phyloP scores from a whole-genome alignment of 1,140 invertebrate species.

The Polypedilum pembai region DNA sequence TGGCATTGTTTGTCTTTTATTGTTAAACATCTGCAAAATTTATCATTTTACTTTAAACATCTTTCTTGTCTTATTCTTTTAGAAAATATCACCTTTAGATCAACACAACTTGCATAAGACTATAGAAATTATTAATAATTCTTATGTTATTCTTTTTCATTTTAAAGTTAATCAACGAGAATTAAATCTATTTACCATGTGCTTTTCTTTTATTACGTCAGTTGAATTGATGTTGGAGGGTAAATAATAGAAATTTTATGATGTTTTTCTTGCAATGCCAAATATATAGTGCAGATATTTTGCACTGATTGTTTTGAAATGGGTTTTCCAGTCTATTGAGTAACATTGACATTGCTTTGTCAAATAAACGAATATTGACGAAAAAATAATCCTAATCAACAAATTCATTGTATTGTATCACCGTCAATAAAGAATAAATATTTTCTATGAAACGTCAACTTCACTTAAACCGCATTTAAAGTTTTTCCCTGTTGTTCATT shows the following conservation, averaged over 20 bases:
- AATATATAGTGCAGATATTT: not conserved
- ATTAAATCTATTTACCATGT: too few species aligned
- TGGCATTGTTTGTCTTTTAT: too few species aligned
- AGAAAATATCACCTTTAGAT: too few species aligned
- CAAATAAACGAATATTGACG: not conserved
- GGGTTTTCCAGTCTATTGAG: not conserved
- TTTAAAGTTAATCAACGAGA: too few species aligned
- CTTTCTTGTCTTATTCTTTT: too few species aligned
- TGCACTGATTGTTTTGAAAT: conserved; percentile 11
- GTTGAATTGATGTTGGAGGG: not conserved
- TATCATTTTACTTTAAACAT: too few species aligned
- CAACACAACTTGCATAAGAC: too few species aligned
- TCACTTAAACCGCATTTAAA: not conserved
- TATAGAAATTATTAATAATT: too few species aligned
- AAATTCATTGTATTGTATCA: not conserved
- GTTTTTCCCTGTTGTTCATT: not conserved
- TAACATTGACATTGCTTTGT: conserved; percentile 11
- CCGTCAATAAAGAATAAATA: not conserved
- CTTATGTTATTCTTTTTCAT: too few species aligned
- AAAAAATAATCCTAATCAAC: too few species aligned
- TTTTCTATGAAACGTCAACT: not conserved
- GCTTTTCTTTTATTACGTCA: not conserved
- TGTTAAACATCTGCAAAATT: too few species aligned
- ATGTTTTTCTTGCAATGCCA: not conserved
- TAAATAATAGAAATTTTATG: not conserved